Percentiles rank a stretch among this genome's conserved stretches.
Evolutionary conservation across 2,113 vertebrate genomes (phyloP).

Genomic region (Zapus hudsonius): DNA sequence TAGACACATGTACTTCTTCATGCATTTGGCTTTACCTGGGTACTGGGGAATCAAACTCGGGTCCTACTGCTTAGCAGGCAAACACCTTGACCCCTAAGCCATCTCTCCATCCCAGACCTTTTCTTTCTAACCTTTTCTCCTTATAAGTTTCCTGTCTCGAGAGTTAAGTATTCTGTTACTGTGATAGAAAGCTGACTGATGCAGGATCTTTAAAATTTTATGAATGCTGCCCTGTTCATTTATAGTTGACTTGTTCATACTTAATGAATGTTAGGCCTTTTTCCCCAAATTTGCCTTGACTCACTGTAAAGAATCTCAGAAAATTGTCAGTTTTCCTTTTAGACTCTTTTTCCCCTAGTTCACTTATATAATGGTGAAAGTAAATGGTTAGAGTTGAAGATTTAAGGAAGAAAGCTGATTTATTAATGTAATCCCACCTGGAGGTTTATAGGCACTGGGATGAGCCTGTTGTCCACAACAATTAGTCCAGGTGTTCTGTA

Average conservation of each 20-base stretch:
- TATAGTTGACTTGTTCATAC: fast-evolving
- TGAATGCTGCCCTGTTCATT: neutral
- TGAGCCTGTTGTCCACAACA: fast-evolving
- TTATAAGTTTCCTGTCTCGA: neutral
- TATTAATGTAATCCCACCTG: fast-evolving
- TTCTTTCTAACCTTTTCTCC: no score
- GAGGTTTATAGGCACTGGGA: fast-evolving
- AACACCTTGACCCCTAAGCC: no score
- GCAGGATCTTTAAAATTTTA: no score
- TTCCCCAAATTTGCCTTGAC: neutral
- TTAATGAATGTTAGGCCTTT: neutral
- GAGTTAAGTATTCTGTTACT: no score
- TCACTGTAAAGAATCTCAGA: neutral
- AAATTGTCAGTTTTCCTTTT: neutral
- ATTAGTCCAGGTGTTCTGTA: fast-evolving
- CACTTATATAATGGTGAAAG: neutral
- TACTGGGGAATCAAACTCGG: no score
- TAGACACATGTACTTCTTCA: no score
- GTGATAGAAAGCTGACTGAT: neutral
- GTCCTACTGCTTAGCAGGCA: no score
- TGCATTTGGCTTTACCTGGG: no score
- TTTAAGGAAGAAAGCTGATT: neutral
- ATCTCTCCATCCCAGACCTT: no score
- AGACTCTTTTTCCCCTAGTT: neutral
- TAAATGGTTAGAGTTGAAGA: neutral